Evolutionary conservation across 2,113 vertebrate genomes (phyloP), one percentile per base, ranked within the genome.

Genomic region (Apeltes quadracus): DNA sequence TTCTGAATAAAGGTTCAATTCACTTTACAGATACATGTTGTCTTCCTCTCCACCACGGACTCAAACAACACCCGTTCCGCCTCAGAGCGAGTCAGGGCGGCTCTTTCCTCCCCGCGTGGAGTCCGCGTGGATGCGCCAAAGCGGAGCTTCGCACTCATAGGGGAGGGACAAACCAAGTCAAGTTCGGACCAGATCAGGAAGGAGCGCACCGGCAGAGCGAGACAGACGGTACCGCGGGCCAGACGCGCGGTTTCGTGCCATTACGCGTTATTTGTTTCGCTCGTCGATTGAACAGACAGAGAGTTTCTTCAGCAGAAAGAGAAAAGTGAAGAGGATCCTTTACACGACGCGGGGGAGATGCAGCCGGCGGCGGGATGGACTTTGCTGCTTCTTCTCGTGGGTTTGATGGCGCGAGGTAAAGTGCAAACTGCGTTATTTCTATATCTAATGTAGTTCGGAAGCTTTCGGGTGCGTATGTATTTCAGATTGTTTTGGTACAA

Each of bases 391-490:
- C 62, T 93, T 69, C 58, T 91, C 11, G 61, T 88, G 20, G 79
- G 83, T 61, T 76, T 92, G 61, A 69, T 84, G 34, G 83, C 79
- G 18, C 87, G 76, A 85, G 92, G 93, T 94, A 82, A 91, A 12
- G 22, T 46, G 20, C 13, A 23, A 48, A 58, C 25, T 20, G 34
- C 7, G 15, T 34, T 34, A 34, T 34, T 34, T 34, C 18, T 4
- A 14, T 38, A 34, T n/a, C 8, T 39, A 1, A 29, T 44, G 29
- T 5, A 3, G 8, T 22, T 32, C 22, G 41, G 15, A 50, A 22
- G 25, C 38, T 51, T 14, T 64, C 12, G 15, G 39, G 43, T 13
- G 18, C 11, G 14, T 6, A 11, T 44, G 8, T 10, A 34, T 53
- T 38, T 25, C 27, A 15, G 7, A 0, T 25, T 27, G 7, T 0